Evolutionary conservation across 1,140 invertebrate genomes (phyloP).

Genomic region (Anastatus disparis): DNA sequence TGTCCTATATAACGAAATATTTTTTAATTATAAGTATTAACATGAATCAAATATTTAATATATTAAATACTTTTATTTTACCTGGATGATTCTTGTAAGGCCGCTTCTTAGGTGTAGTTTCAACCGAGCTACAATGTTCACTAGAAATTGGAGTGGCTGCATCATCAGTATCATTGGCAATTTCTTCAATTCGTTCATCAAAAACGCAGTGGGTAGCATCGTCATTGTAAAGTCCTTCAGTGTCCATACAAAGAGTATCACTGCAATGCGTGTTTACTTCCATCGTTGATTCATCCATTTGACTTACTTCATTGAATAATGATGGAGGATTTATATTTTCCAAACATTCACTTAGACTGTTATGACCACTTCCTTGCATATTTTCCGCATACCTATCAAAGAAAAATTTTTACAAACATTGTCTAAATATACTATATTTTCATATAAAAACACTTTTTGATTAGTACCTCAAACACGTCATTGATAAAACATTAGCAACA

Average conservation of each 20-base stretch:
- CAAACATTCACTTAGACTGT: slow-evolving; percentile 70
- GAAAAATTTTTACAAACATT: background rate
- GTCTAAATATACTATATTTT: background rate
- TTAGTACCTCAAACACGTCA: slow-evolving; percentile 56
- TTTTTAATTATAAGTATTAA: background rate
- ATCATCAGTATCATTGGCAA: slow-evolving; percentile 63
- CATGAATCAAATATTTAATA: background rate
- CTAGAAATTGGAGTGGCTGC: slow-evolving; percentile 67
- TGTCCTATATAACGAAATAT: slow-evolving; percentile 45
- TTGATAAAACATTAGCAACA: slow-evolving; percentile 60
- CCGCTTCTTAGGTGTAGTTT: slow-evolving; percentile 76
- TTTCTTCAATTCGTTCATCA: slow-evolving; percentile 55
- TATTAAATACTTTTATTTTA: background rate
- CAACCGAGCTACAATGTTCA: slow-evolving; percentile 74
- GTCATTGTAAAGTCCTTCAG: slow-evolving; percentile 61
- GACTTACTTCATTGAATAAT: slow-evolving; percentile 71
- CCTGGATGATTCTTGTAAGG: slow-evolving; percentile 54
- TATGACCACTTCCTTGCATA: slow-evolving; percentile 58
- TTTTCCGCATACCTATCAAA: slow-evolving; percentile 53
- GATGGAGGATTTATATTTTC: slow-evolving; percentile 75
- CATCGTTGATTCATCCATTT: slow-evolving; percentile 71
- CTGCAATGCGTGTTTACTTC: slow-evolving; percentile 70
- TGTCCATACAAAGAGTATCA: slow-evolving; percentile 65
- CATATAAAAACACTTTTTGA: background rate
- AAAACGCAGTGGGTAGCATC: slow-evolving; percentile 48